These are phyloP conservation scores for cattle (Bos taurus) DNA, from an alignment of 2,113 vertebrate genomes.

Conservation along the genomic window DNA sequence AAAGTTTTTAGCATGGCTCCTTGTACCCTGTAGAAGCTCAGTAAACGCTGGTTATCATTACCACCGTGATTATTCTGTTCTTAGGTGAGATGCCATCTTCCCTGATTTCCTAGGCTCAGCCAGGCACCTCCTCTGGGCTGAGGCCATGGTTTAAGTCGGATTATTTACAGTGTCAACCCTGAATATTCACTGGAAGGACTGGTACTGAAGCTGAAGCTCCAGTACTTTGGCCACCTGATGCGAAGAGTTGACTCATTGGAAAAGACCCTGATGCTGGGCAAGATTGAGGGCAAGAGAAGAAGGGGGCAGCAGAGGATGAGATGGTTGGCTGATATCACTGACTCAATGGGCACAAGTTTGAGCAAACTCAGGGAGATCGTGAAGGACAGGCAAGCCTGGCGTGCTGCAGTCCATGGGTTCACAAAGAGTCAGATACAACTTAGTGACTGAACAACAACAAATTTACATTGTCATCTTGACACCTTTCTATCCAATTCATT, in stretches of 20 bases:
- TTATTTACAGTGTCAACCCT: background rate
- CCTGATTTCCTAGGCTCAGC: background rate
- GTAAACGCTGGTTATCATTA: rapidly evolving
- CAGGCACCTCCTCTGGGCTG: background rate
- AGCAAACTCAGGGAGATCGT: background rate
- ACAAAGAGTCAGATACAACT: background rate
- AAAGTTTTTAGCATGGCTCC: rapidly evolving
- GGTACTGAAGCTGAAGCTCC: background rate
- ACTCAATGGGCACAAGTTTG: background rate
- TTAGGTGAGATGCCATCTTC: background rate
- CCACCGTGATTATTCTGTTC: background rate
- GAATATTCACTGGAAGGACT: background rate
- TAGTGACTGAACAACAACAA: background rate
- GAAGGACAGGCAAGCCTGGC: background rate
- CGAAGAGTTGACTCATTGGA: background rate
- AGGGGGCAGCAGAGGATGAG: background rate
- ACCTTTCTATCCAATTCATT: background rate
- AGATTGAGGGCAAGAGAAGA: background rate
- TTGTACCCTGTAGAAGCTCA: rapidly evolving
- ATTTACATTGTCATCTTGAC: background rate
- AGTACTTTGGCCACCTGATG: background rate
- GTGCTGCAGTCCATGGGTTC: background rate
- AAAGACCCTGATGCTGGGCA: background rate
- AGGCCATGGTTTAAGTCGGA: background rate
- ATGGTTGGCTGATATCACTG: background rate